Conservation (phyloP, 2,888 invertebrate species). For the Polyommatus iphigenia region DNA sequence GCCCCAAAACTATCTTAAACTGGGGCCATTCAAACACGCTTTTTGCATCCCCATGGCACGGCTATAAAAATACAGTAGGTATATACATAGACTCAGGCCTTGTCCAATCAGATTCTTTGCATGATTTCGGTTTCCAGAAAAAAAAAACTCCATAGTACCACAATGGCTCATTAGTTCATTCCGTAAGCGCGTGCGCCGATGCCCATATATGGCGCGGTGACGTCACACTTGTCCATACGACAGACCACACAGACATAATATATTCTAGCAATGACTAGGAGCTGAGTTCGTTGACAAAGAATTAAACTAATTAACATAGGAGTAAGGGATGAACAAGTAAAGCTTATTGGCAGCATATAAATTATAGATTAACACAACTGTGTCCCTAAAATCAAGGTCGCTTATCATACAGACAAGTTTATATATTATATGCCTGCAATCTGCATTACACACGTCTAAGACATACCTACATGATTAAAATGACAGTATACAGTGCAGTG, state of each 20-base stretch:
- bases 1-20: no score
- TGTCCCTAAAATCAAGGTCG: no score
- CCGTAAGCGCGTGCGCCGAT: conserved; percentile 27
- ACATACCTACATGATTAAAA: no score
- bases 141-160: conserved; percentile 12
- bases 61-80: no score
- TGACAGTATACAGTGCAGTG: no score
- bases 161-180: conserved; percentile 27
- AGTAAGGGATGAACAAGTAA: not conserved
- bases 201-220: conserved; percentile 16
- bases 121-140: not conserved
- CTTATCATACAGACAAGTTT: no score
- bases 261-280: not conserved
- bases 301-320: not conserved
- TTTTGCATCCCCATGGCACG: no score
- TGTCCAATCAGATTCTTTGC: conserved; percentile 9
- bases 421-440: no score
- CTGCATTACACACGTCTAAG: no score
- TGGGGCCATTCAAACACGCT: not conserved
- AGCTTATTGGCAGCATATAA: not conserved
- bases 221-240: conserved; percentile 22
- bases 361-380: not conserved
- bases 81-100: not conserved
- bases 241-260: conserved; percentile 18
- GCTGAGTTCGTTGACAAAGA: not conserved